A percentile compares a stretch with the other conserved stretches of the same genome.
These are phyloP conservation scores for Tenthredo scrophulariae DNA, from an alignment of 2,888 invertebrate species.

Conservation along the genomic window DNA sequence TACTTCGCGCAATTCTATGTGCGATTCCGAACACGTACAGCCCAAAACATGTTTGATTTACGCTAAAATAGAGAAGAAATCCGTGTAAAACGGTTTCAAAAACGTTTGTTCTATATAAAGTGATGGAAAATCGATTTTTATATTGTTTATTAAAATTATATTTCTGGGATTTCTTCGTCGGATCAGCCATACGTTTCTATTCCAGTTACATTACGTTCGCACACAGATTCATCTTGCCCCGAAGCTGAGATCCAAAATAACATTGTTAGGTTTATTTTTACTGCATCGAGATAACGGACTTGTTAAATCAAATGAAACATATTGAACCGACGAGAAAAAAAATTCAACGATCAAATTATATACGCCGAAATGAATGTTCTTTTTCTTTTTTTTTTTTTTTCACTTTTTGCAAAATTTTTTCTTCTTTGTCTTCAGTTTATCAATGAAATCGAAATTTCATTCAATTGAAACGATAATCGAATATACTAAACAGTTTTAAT, in stretches of 20 bases:
- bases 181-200: background rate
- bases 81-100: too few species aligned
- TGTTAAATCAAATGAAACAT: background rate
- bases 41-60: too few species aligned
- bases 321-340: background rate
- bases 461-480: too few species aligned
- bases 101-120: too few species aligned
- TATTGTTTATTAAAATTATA: background rate
- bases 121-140: too few species aligned
- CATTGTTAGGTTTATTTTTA: background rate
- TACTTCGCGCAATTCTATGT: too few species aligned
- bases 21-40: too few species aligned
- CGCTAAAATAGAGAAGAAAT: too few species aligned
- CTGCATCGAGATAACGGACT: background rate
- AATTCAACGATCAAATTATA: background rate
- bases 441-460: too few species aligned
- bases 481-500: background rate
- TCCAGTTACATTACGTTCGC: background rate
- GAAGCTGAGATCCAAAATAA: background rate
- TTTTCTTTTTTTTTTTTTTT: background rate
- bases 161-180: background rate
- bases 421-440: too few species aligned
- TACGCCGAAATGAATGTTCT: background rate
- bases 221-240: background rate
- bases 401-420: too few species aligned